These are phyloP conservation scores for Drosophila recens DNA, from an alignment of 2,888 invertebrate genomes.

Conservation along the genomic window DNA sequence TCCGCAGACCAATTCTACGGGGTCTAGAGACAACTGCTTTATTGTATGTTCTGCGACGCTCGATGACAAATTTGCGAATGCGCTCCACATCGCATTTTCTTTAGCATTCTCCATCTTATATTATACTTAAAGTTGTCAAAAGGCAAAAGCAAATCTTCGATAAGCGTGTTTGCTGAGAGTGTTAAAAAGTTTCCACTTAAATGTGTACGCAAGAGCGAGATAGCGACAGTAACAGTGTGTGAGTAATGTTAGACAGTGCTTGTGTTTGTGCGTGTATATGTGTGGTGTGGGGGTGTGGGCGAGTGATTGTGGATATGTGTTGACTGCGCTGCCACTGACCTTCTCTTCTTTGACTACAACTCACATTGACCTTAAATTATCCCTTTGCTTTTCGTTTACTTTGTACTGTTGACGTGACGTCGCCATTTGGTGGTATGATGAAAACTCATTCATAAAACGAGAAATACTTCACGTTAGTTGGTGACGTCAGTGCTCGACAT, in stretches of 20 bases:
- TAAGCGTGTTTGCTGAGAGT: slow-evolving; percentile 58
- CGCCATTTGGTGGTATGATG: slow-evolving; percentile 20
- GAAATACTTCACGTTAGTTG: slow-evolving; percentile 2
- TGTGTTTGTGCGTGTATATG: slow-evolving; percentile 11
- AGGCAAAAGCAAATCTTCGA: slow-evolving; percentile 72
- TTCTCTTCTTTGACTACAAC: slow-evolving; percentile 30
- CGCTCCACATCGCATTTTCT: slow-evolving; percentile 51
- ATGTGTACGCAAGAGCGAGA: slow-evolving; percentile 7
- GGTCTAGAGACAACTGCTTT: slow-evolving; percentile 38
- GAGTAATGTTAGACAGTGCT: slow-evolving; percentile 6
- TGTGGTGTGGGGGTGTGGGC: slow-evolving; percentile 16
- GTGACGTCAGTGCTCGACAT: slow-evolving; percentile 34
- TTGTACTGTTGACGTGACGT: not conserved
- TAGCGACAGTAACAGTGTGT: slow-evolving; percentile 12
- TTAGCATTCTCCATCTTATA: slow-evolving; percentile 48
- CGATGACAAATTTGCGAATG: slow-evolving; percentile 69
- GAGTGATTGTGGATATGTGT: slow-evolving; percentile 4
- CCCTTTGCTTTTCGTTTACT: slow-evolving; percentile 20
- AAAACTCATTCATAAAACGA: slow-evolving; percentile 57
- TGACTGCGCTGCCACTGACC: slow-evolving; percentile 56
- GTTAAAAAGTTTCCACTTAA: slow-evolving; percentile 21
- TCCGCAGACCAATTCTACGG: slow-evolving; percentile 21
- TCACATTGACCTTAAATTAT: slow-evolving; percentile 58
- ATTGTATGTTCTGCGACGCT: slow-evolving; percentile 51
- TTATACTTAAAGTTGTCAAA: slow-evolving; percentile 46